These are phyloP conservation scores for Ophioninae sp. DNA, from an alignment of 2,888 invertebrate species.

Conservation along the genomic window DNA sequence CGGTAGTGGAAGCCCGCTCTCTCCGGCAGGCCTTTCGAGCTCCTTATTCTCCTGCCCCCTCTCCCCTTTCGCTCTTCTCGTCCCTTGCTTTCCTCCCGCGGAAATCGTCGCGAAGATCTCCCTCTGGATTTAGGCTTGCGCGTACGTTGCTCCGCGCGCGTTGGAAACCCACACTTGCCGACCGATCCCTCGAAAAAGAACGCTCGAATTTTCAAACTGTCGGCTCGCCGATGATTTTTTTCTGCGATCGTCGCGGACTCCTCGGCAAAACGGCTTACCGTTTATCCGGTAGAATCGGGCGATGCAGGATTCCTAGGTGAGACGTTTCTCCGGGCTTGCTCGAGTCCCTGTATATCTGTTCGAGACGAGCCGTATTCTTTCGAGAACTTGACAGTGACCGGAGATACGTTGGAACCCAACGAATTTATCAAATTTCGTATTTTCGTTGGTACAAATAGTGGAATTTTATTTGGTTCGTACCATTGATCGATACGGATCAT, in stretches of 20 bases:
- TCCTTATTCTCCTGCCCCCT: constrained; percentile 1
- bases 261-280: background rate
- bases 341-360: too few species aligned
- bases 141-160: constrained; percentile 19
- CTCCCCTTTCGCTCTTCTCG: background rate
- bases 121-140: constrained; percentile 50
- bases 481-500: too few species aligned
- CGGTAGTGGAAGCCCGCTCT: constrained; percentile 28
- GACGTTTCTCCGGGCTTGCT: too few species aligned
- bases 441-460: too few species aligned
- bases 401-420: too few species aligned
- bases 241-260: background rate
- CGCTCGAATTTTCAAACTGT: background rate
- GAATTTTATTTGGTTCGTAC: too few species aligned
- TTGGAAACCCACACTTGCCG: constrained; percentile 6
- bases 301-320: too few species aligned
- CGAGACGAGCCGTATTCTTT: too few species aligned
- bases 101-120: constrained; percentile 35
- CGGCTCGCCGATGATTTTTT: background rate
- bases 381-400: too few species aligned
- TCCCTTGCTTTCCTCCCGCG: constrained; percentile 44
- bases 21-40: constrained; percentile 28
- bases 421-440: too few species aligned
- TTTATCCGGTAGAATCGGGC: too few species aligned
- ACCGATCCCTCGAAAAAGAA: background rate